phyloP scores from a whole-genome alignment of 30 jellyfish, hydroid and myxozoan species.

The Sanderia malayensis region DNA sequence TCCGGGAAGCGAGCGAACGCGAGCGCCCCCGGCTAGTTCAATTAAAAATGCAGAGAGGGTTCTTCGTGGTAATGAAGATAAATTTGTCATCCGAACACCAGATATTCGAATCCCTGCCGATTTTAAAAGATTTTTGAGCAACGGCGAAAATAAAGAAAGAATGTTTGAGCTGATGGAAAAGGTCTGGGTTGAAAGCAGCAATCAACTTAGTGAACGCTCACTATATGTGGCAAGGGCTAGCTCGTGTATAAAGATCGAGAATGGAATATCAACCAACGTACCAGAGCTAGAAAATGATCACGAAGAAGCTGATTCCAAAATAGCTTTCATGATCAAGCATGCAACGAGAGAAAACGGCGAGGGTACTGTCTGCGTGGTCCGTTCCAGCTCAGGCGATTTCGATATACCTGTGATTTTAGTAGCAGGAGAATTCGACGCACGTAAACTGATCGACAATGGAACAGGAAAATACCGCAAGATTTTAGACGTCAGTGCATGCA shows the following conservation, averaged over 20 bases:
- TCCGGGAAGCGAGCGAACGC: too few relatives aligned
- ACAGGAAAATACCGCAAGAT: too few relatives aligned
- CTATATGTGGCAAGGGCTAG: constrained; percentile 21
- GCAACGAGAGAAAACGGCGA: constrained; percentile 36
- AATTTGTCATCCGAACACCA: constrained; percentile 4
- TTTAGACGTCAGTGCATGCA: too few relatives aligned
- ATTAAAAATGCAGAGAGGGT: constrained; percentile 21
- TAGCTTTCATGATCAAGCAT: constrained; percentile 31
- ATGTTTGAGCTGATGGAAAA: constrained; percentile 23
- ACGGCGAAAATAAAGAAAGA: constrained; percentile 30
- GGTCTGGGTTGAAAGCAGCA: constrained; percentile 21
- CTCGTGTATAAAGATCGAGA: constrained; percentile 29
- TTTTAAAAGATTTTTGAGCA: constrained; percentile 8
- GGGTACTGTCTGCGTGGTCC: too few relatives aligned
- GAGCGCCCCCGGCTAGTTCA: too few relatives aligned
- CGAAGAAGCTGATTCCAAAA: constrained; percentile 48
- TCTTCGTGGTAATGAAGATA: constrained; percentile 9
- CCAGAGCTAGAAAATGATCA: constrained; percentile 44
- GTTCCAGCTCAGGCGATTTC: too few relatives aligned
- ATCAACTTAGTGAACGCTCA: constrained; percentile 11
- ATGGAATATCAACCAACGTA: constrained; percentile 23
- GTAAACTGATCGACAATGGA: too few relatives aligned
- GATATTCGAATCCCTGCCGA: constrained; percentile 4
- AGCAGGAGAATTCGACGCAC: too few relatives aligned
- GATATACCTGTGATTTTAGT: too few relatives aligned